Conservation (phyloP, 2,888 invertebrate genomes). For the Stenoptilia bipunctidactyla region DNA sequence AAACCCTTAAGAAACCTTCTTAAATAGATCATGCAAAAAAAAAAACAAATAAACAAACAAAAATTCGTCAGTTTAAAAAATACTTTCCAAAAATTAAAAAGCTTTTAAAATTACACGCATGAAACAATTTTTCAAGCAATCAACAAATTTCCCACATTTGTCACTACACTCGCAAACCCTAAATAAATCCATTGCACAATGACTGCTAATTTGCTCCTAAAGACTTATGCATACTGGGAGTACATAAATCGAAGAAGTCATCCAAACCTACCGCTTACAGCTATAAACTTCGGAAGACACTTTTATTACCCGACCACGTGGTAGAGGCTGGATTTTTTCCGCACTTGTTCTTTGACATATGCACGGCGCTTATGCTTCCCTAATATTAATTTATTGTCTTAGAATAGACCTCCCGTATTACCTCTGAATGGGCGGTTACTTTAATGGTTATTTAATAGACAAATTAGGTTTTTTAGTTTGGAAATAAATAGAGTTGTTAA, state of each 20-base stretch:
- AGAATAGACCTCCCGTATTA: slow-evolving; percentile 36
- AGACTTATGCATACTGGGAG: slow-evolving; percentile 59
- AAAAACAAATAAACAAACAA: no score
- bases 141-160: slow-evolving; percentile 51
- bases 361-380: slow-evolving; percentile 45
- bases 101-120: no score
- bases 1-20: no score
- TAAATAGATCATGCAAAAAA: no score
- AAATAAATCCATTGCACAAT: slow-evolving; percentile 64
- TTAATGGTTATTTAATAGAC: not conserved
- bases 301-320: slow-evolving; percentile 69
- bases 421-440: slow-evolving; percentile 2
- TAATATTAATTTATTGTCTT: slow-evolving; percentile 61
- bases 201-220: slow-evolving; percentile 68
- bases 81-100: no score
- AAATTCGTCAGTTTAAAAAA: no score
- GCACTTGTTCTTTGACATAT: slow-evolving; percentile 57
- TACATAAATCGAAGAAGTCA: slow-evolving; percentile 63
- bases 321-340: slow-evolving; percentile 61
- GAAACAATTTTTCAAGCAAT: no score
- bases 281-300: slow-evolving; percentile 66
- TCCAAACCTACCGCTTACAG: slow-evolving; percentile 67
- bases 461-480: no score
- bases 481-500: no score
- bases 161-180: slow-evolving; percentile 43